These are phyloP conservation scores for Clivina fossor DNA, from an alignment of 2,888 invertebrate species.

Conservation along the genomic window DNA sequence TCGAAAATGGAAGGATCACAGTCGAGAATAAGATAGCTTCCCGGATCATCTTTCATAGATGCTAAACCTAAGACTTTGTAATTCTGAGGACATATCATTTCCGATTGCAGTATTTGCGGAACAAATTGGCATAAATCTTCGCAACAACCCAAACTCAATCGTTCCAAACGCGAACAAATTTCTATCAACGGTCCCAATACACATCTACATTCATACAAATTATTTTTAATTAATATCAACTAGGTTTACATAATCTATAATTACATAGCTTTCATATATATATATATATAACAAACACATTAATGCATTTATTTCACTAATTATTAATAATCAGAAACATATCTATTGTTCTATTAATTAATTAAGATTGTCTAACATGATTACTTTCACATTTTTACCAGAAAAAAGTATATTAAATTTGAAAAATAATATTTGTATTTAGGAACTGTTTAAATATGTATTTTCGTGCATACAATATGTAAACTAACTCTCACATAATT, in stretches of 20 bases:
- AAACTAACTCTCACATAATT: no score
- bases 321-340: no score
- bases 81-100: constrained; percentile 55
- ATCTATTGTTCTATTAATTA: no score
- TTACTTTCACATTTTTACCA: no score
- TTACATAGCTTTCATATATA: constrained; percentile 4
- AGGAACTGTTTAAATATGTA: no score
- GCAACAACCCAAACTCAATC: constrained; percentile 51
- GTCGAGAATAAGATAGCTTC: constrained; percentile 61
- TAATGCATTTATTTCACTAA: no score
- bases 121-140: constrained; percentile 50
- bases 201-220: constrained; percentile 36
- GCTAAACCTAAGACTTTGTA: constrained; percentile 67
- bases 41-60: constrained; percentile 73
- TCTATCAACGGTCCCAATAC: constrained; percentile 43
- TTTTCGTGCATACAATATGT: no score
- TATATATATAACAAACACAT: no score
- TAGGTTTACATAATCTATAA: not conserved
- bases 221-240: constrained; percentile 37
- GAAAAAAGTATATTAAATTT: no score
- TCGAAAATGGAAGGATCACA: constrained; percentile 61
- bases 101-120: constrained; percentile 45
- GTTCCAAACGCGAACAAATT: constrained; percentile 46
- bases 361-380: no score
- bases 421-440: no score